A percentile compares a stretch with the other conserved stretches of the same genome.
phyloP scores from a whole-genome alignment of 2,797 vertebrate species.

The Argya squamiceps region DNA sequence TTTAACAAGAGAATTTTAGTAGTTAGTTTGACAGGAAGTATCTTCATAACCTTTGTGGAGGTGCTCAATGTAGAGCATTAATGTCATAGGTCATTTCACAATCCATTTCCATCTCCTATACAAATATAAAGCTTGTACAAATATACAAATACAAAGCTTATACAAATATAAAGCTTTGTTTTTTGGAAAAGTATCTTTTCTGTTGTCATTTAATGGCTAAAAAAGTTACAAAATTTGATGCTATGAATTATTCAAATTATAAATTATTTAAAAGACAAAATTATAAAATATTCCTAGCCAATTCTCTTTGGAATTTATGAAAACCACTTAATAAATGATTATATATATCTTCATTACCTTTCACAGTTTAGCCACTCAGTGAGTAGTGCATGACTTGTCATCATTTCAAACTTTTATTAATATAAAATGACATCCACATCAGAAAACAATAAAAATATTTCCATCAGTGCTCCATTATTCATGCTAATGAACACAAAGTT shows the following conservation, averaged over 20 bases:
- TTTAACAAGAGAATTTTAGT: not conserved
- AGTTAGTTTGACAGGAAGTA: not conserved
- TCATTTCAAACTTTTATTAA: not conserved
- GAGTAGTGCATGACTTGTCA: not conserved
- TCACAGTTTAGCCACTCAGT: not conserved
- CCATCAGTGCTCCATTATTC: not conserved
- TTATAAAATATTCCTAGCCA: not conserved
- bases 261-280: not conserved
- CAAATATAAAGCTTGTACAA: not conserved
- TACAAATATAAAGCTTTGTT: not conserved
- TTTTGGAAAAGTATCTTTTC: not conserved
- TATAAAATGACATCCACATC: not conserved
- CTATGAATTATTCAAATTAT: not conserved
- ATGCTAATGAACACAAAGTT: not conserved
- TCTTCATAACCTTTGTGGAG: not conserved
- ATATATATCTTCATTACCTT: not conserved
- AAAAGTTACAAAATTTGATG: not conserved
- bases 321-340: not conserved
- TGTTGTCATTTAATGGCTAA: not conserved
- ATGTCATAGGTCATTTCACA: not conserved
- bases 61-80: not conserved
- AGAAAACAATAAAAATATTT: not conserved
- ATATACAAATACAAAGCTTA: not conserved
- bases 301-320: not conserved
- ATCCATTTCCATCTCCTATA: not conserved